These are phyloP conservation scores for Hirtodrosophila alboralis DNA, from an alignment of 2,888 invertebrate genomes.

Conservation along the genomic window DNA sequence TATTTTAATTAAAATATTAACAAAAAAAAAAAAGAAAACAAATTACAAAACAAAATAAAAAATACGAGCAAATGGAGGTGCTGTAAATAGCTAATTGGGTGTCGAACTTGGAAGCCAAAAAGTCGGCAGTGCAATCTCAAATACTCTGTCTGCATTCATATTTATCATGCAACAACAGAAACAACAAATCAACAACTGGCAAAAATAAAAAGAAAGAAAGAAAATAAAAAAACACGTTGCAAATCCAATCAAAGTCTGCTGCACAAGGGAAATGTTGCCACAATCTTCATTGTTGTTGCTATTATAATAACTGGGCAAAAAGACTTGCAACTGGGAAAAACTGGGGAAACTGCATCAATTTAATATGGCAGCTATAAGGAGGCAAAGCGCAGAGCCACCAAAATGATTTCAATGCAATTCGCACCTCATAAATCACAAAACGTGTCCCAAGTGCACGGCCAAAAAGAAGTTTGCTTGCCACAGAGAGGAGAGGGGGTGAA, in stretches of 20 bases:
- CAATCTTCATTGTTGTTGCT: constrained; percentile 51
- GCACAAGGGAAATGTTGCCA: constrained; percentile 43
- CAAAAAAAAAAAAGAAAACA: no score
- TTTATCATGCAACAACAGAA: constrained; percentile 38
- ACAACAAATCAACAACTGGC: constrained; percentile 18
- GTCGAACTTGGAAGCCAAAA: constrained; percentile 28
- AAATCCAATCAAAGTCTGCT: constrained; percentile 71
- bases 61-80: constrained; percentile 23
- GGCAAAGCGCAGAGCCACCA: constrained; percentile 24
- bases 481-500: no score
- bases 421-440: constrained; percentile 84
- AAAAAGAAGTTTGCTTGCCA: constrained; percentile 50
- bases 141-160: constrained; percentile 19
- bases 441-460: constrained; percentile 81
- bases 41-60: no score
- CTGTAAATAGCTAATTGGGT: constrained; percentile 51
- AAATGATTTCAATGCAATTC: constrained; percentile 83
- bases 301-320: constrained; percentile 29
- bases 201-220: constrained; percentile 1
- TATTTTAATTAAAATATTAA: constrained; percentile 73
- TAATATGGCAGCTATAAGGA: constrained; percentile 57
- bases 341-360: constrained; percentile 77
- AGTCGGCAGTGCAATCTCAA: constrained; percentile 13
- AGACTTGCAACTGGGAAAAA: constrained; percentile 55
- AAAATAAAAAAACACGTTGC: constrained; percentile 35